phyloP scores from a whole-genome alignment of 2,888 invertebrate species.

The Hemicrepidius hirtus region DNA sequence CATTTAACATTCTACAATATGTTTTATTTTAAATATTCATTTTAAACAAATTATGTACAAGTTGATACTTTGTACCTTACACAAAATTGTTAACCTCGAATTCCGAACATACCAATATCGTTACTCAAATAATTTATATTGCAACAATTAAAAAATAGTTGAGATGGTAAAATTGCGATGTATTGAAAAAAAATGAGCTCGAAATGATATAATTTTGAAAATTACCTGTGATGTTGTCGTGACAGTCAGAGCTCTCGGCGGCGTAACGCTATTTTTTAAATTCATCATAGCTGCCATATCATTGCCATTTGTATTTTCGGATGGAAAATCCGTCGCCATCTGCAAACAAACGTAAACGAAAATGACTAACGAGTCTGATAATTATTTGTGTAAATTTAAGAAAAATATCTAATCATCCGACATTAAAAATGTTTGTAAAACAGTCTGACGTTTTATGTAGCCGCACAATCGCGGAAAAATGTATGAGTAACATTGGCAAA shows the following conservation, averaged over 20 bases:
- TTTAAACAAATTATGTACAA: conserved; percentile 21
- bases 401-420: background rate
- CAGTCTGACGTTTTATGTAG: background rate
- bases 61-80: conserved; percentile 14
- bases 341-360: conserved; percentile 58
- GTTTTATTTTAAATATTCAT: conserved; percentile 12
- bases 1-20: background rate
- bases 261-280: conserved; percentile 53
- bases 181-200: background rate
- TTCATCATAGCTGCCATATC: conserved; percentile 64
- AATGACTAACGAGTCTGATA: conserved; percentile 11
- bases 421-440: conserved; percentile 10
- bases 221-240: conserved; percentile 68
- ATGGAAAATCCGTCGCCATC: conserved; percentile 68
- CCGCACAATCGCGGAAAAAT: background rate
- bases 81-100: conserved; percentile 45
- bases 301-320: conserved; percentile 66
- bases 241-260: conserved; percentile 63
- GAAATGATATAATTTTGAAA: background rate
- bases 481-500: conserved; percentile 26
- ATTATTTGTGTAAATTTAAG: background rate
- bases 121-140: conserved; percentile 10
- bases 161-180: background rate
- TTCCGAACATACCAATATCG: conserved; percentile 33
- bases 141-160: background rate